These are phyloP conservation scores for Cygnus buccinator DNA, from an alignment of 2,113 vertebrate species.

Conservation along the genomic window DNA sequence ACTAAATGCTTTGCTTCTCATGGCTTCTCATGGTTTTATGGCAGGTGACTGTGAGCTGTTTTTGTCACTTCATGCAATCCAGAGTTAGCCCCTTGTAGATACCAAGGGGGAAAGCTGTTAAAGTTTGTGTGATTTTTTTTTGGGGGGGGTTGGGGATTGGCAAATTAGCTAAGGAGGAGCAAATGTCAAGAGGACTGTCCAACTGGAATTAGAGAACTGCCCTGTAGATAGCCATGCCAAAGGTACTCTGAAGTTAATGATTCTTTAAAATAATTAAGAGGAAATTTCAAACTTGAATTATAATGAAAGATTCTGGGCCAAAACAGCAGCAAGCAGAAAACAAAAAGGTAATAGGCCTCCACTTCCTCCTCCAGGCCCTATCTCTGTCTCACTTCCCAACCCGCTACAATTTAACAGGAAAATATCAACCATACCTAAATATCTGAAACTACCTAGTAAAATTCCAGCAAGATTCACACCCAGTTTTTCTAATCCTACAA, in stretches of 20 bases:
- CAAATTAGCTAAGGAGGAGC: neutral
- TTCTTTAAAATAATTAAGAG: neutral
- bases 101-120: neutral
- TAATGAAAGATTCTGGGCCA: neutral
- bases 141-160: too few species aligned
- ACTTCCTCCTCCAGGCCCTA: neutral
- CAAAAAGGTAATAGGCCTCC: neutral
- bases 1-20: constrained; percentile 39
- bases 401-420: neutral
- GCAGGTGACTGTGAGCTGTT: neutral
- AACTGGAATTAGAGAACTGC: neutral
- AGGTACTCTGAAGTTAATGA: neutral
- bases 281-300: constrained; percentile 16
- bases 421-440: neutral
- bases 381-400: neutral
- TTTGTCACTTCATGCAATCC: neutral
- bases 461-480: neutral
- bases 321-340: neutral
- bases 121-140: too few species aligned
- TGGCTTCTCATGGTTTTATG: neutral
- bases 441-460: neutral
- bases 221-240: neutral
- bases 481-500: neutral
- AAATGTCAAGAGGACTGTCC: neutral
- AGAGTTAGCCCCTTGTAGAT: neutral